Conservation (phyloP, 1,140 invertebrate genomes). For the Oscheius sp. region DNA sequence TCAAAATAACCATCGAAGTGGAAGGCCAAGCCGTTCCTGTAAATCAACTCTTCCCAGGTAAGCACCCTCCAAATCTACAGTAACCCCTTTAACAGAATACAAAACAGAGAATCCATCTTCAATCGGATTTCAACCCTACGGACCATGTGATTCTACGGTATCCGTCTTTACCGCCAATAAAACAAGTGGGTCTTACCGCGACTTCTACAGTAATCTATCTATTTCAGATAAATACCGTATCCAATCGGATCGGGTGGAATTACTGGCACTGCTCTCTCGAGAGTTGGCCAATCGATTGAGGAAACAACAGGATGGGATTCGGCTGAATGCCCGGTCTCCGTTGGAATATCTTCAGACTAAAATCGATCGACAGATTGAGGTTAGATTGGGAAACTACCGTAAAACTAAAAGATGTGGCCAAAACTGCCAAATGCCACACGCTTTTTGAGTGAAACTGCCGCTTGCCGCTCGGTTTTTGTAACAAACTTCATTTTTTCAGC, state of each 20-base stretch:
- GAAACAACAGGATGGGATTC: neutral
- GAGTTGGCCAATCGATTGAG: conserved; percentile 18
- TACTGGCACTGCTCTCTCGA: conserved; percentile 9
- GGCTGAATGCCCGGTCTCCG: neutral
- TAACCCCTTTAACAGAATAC: conserved; percentile 5
- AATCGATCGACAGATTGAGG: neutral
- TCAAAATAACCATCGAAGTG: conserved; percentile 28
- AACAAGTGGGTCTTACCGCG: conserved; percentile 14
- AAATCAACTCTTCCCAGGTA: conserved; percentile 22
- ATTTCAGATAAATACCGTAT: conserved; percentile 35
- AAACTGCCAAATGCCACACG: no score
- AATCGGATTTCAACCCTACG: conserved; percentile 25
- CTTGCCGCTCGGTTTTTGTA: no score
- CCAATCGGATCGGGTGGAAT: conserved; percentile 27
- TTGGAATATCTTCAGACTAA: conserved; percentile 14
- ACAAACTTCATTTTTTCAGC: no score
- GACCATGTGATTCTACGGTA: conserved; percentile 16
- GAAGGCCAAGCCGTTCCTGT: neutral
- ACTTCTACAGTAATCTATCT: neutral
- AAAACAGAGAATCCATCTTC: conserved; percentile 15
- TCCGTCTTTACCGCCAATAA: conserved; percentile 34
- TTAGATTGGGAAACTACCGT: neutral
- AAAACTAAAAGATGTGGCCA: no score
- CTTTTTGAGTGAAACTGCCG: no score
- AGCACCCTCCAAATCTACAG: neutral